phyloP scores from a whole-genome alignment of 2,888 invertebrate genomes.

The Hypomecis punctinalis region DNA sequence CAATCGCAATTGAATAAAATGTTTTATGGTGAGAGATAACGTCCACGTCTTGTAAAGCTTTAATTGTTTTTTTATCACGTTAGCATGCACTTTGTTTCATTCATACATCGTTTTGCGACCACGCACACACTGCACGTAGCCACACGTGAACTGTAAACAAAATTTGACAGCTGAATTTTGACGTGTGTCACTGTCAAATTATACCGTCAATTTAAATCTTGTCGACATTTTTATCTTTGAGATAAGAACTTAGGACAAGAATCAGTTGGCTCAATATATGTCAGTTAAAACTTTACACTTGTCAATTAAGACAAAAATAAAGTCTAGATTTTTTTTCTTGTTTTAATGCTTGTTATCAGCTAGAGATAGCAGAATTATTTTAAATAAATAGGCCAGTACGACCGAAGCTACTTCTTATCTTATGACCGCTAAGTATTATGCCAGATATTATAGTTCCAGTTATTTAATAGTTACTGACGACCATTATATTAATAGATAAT shows the following conservation, averaged over 20 bases:
- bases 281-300: too few relatives aligned
- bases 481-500: not conserved
- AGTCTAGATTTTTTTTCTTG: not conserved
- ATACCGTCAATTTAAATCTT: not conserved
- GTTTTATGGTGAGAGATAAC: conserved; percentile 80
- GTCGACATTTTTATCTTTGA: not conserved
- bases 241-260: too few relatives aligned
- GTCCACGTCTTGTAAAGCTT: conserved; percentile 71
- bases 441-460: not conserved
- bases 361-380: conserved; percentile 23
- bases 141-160: conserved; percentile 51
- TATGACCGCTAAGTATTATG: conserved; percentile 11
- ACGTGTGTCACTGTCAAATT: not conserved
- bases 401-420: conserved; percentile 17
- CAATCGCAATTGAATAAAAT: conserved; percentile 77
- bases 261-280: too few relatives aligned
- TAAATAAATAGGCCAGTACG: conserved; percentile 23
- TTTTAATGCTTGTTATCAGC: not conserved
- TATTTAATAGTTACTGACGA: not conserved
- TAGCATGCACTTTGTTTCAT: conserved; percentile 74
- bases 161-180: not conserved
- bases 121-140: conserved; percentile 72
- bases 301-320: too few relatives aligned
- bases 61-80: conserved; percentile 67
- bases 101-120: conserved; percentile 60